Conservation (phyloP, 2,797 vertebrate species). For the Pempheris klunzingeri region DNA sequence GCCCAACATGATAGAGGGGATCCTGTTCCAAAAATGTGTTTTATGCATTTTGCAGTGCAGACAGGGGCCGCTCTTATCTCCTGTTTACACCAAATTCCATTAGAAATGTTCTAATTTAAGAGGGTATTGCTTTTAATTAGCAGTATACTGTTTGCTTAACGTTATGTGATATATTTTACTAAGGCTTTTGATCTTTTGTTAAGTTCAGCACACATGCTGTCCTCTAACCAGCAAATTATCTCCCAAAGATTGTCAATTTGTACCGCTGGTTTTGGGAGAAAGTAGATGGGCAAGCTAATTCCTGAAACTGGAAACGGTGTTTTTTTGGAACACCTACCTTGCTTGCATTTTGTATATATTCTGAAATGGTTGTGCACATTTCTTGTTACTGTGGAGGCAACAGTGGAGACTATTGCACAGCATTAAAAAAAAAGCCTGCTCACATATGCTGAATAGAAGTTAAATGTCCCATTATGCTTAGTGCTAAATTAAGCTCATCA, state of each 20-base stretch:
- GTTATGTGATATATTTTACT: neutral
- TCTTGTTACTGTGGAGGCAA: slow-evolving; percentile 5
- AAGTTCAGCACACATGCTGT: neutral
- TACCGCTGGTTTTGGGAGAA: neutral
- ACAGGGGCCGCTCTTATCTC: neutral
- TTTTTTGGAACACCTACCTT: too few species aligned
- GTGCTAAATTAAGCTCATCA: too few species aligned
- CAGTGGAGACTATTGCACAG: slow-evolving; percentile 1
- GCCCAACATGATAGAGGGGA: slow-evolving; percentile 16
- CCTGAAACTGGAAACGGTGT: too few species aligned
- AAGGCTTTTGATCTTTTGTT: neutral
- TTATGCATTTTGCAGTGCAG: neutral
- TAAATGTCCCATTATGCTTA: slow-evolving; percentile 29
- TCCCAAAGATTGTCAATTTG: neutral
- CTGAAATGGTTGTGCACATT: too few species aligned
- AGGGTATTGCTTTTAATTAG: fast-evolving
- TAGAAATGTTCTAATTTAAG: neutral
- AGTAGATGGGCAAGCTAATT: too few species aligned
- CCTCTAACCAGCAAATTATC: neutral
- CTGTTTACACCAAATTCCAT: neutral
- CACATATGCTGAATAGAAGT: slow-evolving; percentile 14
- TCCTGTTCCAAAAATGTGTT: neutral
- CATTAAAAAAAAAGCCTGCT: neutral
- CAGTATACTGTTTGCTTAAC: neutral
- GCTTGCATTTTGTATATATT: too few species aligned